Evolutionary conservation across 2,113 vertebrate genomes (phyloP), one percentile per base, ranked within the genome.

Genomic region (Dolichotis patagonum): DNA sequence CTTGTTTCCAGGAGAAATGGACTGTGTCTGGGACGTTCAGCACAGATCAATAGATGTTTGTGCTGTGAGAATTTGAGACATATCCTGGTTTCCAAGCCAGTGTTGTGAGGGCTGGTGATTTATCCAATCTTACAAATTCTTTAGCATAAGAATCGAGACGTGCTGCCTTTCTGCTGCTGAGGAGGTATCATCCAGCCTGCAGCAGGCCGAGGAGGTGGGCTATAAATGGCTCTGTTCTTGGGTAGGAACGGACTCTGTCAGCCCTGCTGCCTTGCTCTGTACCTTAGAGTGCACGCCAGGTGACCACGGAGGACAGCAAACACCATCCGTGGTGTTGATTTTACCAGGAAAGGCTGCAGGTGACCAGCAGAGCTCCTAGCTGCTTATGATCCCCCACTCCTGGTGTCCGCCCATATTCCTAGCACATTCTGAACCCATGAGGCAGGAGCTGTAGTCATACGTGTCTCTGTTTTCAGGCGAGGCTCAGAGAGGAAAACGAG

Each of bases 171-270:
- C 49, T 69, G 19, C 60, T 46, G 5, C 82, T 7, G 4, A 78
- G 67, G 60, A 56, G 19, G 1, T 14, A 10, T 2, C 4, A 0
- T 1, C 43, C 62, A 77, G 81, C n/a, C 22, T 86, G 77, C 24
- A 28, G 77, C 8, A 38, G 71, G 11, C 49, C 63, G 35, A 24
- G 62, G 11, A 7, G 1, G 1, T 6, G 85, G 71, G 32, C 86
- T 87, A 93, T 14, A 89, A 84, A 77, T 11, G 58, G 32, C 65
- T 94, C 65, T 94, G 91, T 83, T 95, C 95, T 81, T 32, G 35
- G n/a, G n/a, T 17, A 5, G 82, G 77, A 54, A 58, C 17, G 49
- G 65, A 38, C 28, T 30, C 6, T 20, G 0, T 14, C 16, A 6
- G 56, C 52, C 4, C 0, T 1, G 3, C 7, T 0, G 1, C 19